A percentile compares a stretch with the other conserved stretches of the same genome.
These are phyloP conservation scores for Aporophyla nigra DNA, from an alignment of 2,888 invertebrate genomes.

Conservation along the genomic window DNA sequence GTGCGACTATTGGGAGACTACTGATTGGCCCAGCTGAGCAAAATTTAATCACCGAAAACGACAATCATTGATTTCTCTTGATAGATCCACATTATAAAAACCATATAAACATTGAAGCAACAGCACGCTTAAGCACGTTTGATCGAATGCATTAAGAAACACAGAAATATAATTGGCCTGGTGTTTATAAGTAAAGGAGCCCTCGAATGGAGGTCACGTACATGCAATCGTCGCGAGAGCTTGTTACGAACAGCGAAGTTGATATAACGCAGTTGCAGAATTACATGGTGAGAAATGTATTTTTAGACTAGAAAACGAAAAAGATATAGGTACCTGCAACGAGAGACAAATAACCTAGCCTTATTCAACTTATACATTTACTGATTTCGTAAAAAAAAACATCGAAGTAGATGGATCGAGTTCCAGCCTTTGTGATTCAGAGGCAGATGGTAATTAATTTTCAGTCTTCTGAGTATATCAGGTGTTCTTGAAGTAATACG, in stretches of 20 bases:
- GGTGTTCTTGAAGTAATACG: neutral
- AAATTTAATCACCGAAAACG: neutral
- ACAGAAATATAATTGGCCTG: constrained; percentile 51
- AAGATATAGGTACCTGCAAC: neutral
- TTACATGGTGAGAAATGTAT: constrained; percentile 24
- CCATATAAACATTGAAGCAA: neutral
- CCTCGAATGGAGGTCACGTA: constrained; percentile 63
- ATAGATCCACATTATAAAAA: neutral
- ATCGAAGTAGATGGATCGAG: neutral
- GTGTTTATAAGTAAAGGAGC: constrained; percentile 49
- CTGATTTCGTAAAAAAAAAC: too few species aligned
- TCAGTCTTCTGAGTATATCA: neutral
- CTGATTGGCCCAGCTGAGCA: neutral
- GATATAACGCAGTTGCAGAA: constrained; percentile 49
- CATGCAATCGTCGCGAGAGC: constrained; percentile 51
- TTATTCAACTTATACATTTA: neutral
- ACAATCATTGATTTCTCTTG: neutral
- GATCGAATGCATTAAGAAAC: constrained; percentile 41
- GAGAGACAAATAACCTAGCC: neutral
- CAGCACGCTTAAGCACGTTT: constrained; percentile 18
- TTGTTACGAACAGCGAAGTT: constrained; percentile 51
- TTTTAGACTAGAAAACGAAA: constrained; percentile 39
- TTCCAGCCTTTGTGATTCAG: neutral
- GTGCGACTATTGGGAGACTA: neutral
- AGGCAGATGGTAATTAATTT: neutral